Evolutionary conservation across 1,140 invertebrate species (phyloP).

Genomic region (Drosophila ogumai): DNA sequence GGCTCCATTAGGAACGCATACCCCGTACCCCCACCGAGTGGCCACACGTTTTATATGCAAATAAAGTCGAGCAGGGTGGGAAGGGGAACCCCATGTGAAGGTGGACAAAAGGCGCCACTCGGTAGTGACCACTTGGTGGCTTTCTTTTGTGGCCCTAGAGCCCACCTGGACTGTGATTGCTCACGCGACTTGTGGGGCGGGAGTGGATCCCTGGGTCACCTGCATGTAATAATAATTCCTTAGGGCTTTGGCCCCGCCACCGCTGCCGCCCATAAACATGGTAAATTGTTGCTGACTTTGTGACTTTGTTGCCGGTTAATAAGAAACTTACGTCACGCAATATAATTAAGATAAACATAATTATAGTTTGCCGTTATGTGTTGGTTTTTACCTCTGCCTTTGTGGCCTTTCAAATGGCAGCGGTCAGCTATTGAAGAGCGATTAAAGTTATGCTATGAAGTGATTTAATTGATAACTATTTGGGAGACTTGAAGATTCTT

Average conservation of each 20-base stretch:
- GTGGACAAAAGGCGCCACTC: conserved; percentile 62
- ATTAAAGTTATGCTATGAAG: conserved; percentile 58
- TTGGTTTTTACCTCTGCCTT: conserved; percentile 52
- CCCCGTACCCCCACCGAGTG: conserved; percentile 15
- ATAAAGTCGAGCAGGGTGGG: conserved; percentile 47
- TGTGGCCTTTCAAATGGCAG: conserved; percentile 60
- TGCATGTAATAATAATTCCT: conserved; percentile 74
- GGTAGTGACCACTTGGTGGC: conserved; percentile 56
- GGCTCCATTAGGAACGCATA: conserved; percentile 45
- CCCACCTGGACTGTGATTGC: conserved; percentile 63
- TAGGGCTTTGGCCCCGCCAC: conserved; percentile 30
- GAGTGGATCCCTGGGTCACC: conserved; percentile 2
- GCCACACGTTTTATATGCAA: conserved; percentile 74
- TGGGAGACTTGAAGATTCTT: neutral
- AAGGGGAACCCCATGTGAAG: neutral
- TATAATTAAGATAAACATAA: conserved; percentile 84
- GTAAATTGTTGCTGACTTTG: conserved; percentile 71
- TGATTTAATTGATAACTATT: conserved; percentile 7
- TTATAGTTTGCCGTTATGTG: conserved; percentile 75
- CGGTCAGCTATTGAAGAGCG: conserved; percentile 26
- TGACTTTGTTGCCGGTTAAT: conserved; percentile 77
- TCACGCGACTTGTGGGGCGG: conserved; percentile 58
- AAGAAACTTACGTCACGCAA: conserved; percentile 81
- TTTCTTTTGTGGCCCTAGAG: conserved; percentile 13
- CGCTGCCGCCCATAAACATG: conserved; percentile 45